Percentiles rank a stretch among this genome's conserved stretches.
phyloP scores from a whole-genome alignment of 2,797 vertebrate species.

The Gambusia yucatana region DNA sequence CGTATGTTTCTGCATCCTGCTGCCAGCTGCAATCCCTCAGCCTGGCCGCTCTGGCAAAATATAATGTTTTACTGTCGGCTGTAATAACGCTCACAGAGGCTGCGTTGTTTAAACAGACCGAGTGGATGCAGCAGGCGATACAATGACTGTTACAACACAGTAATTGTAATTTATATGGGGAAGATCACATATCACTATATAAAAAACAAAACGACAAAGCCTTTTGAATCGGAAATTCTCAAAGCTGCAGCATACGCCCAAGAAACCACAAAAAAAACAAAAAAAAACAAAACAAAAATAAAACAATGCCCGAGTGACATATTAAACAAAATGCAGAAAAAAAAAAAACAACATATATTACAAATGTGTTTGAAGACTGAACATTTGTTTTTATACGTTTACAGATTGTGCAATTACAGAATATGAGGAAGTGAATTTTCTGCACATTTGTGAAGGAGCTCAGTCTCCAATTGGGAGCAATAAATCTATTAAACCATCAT shows the following conservation, averaged over 20 bases:
- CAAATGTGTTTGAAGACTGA: slow-evolving; percentile 16
- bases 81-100: slow-evolving; percentile 8
- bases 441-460: slow-evolving; percentile 21
- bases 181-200: background rate
- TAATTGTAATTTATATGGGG: slow-evolving; percentile 3
- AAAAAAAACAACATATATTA: background rate
- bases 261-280: background rate
- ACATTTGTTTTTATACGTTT: slow-evolving; percentile 39
- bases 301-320: background rate
- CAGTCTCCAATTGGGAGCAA: slow-evolving; percentile 39
- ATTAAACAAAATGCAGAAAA: slow-evolving; percentile 5
- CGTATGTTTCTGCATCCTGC: slow-evolving; percentile 34
- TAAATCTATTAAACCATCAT: slow-evolving; percentile 52
- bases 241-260: slow-evolving; percentile 1
- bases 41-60: slow-evolving; percentile 25
- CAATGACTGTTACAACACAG: slow-evolving; percentile 71
- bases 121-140: slow-evolving; percentile 19
- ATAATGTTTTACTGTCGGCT: slow-evolving; percentile 41
- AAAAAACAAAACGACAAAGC: background rate
- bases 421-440: slow-evolving; percentile 40
- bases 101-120: slow-evolving; percentile 18
- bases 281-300: no score
- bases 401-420: slow-evolving; percentile 29
- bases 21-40: slow-evolving; percentile 49
- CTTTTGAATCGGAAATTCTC: background rate